Evolutionary conservation across 2,888 invertebrate genomes (phyloP).

Genomic region (Lagria hirta): DNA sequence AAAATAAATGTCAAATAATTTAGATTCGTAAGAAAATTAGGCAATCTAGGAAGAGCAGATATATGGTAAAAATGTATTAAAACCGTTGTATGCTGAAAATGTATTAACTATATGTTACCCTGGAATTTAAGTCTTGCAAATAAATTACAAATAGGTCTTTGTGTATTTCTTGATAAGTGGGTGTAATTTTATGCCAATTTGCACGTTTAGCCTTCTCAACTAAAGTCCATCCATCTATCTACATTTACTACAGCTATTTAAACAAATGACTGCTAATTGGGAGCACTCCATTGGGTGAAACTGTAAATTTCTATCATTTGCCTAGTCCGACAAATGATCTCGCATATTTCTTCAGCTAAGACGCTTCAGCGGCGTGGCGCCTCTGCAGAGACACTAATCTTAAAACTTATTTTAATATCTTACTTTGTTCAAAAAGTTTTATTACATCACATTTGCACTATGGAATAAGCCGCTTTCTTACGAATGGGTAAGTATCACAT

Average conservation of each 20-base stretch:
- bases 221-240: constrained; percentile 42
- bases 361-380: too few species aligned
- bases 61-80: constrained; percentile 26
- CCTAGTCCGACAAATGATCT: constrained; percentile 28
- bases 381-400: too few species aligned
- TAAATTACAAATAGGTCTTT: constrained; percentile 26
- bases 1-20: constrained; percentile 43
- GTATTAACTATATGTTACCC: constrained; percentile 28
- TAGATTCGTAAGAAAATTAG: constrained; percentile 34
- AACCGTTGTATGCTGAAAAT: constrained; percentile 27
- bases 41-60: constrained; percentile 22
- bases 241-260: constrained; percentile 51
- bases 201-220: constrained; percentile 33
- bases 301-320: constrained; percentile 45
- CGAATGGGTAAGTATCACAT: too few species aligned
- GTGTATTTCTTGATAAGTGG: constrained; percentile 36
- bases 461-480: too few species aligned
- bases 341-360: constrained; percentile 25
- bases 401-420: too few species aligned
- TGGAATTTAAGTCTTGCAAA: constrained; percentile 28
- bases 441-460: too few species aligned
- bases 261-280: constrained; percentile 50
- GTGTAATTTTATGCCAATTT: constrained; percentile 38
- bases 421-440: too few species aligned
- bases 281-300: constrained; percentile 40